Base-by-base conservation (phyloP, 2,888 invertebrate genomes). In the Nymphalis urticae region DNA sequence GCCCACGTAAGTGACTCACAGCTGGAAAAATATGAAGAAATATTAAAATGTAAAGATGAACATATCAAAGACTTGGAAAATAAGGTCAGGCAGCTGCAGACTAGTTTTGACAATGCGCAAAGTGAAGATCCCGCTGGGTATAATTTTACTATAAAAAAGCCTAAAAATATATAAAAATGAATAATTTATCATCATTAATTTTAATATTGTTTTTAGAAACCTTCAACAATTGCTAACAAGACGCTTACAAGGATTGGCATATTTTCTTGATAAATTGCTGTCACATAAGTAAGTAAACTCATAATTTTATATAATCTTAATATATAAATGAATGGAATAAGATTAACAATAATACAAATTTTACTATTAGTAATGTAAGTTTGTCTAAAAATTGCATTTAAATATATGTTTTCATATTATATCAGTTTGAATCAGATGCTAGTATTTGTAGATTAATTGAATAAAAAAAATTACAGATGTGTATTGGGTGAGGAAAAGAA, bases 241-340 rank as follows among this genome's bases (percentile, higher is more conserved):
- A 6, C 92, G 95, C 48, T 85, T 95, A 62, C 95, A 95, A 83
- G 95, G 95, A 76, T 83, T 95, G 70, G 94, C 95, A 0, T 91
- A 93, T 77, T 95, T 95, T 80, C 84, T 95, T 75, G 95, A 95
- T 74, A 94, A 95, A 69, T 84, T 95, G 48, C 82, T 95, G 32
- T 93, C 93, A 68, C 94, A 95, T 76, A 94, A 94, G 90, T 93
- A 87, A 78, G 93, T 93, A 56, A 13, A 4, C 13, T 42, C 13
- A 13, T 13, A 13, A 42, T 13, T 13, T 10, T 13, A 9, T 42
- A 42, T 9, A 42, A 42, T 13, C 42, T 27, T 32, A 32, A 32
- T 32, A 13, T 13, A 42, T 42, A 10, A 42, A 42, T 42, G 3
- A 42, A 9, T 42, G 9, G 13, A 42, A 42, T 13, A 42, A 42